phyloP scores from a whole-genome alignment of 2,797 vertebrate genomes.

The Odontamblyopus rebecca region DNA sequence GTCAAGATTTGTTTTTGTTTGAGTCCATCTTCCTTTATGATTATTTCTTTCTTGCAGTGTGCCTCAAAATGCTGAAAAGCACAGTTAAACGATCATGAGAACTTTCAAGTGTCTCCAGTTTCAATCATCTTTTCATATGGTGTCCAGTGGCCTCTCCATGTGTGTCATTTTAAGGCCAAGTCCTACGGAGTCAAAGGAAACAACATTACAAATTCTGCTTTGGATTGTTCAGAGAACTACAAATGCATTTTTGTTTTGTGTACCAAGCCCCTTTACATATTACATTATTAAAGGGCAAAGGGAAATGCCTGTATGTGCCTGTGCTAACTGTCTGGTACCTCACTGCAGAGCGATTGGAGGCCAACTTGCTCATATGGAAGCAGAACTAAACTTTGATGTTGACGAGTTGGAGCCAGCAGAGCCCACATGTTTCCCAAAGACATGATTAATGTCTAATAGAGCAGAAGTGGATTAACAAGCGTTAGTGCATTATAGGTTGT shows the following conservation, averaged over 20 bases:
- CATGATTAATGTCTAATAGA: slow-evolving; percentile 52
- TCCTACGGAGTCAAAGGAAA: neutral
- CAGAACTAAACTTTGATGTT: slow-evolving; percentile 65
- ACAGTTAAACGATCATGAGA: slow-evolving; percentile 32
- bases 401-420: slow-evolving; percentile 48
- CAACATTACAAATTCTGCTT: neutral
- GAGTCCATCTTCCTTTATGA: too few relatives aligned
- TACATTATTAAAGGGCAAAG: too few relatives aligned
- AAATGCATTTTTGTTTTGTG: neutral
- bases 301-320: neutral
- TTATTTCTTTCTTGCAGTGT: neutral
- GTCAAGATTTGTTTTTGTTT: neutral
- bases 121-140: slow-evolving; percentile 56
- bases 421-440: slow-evolving; percentile 56
- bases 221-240: neutral
- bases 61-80: slow-evolving; percentile 5
- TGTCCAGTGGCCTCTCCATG: slow-evolving; percentile 34
- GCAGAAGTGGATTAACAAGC: slow-evolving; percentile 41
- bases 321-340: neutral
- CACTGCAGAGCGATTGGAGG: slow-evolving; percentile 29
- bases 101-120: slow-evolving; percentile 36
- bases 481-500: slow-evolving; percentile 23
- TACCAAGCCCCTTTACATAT: too few relatives aligned
- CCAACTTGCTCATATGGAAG: slow-evolving; percentile 60
- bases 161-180: neutral